These are phyloP conservation scores for Macaria liturata DNA, from an alignment of 2,888 invertebrate species.

Conservation along the genomic window DNA sequence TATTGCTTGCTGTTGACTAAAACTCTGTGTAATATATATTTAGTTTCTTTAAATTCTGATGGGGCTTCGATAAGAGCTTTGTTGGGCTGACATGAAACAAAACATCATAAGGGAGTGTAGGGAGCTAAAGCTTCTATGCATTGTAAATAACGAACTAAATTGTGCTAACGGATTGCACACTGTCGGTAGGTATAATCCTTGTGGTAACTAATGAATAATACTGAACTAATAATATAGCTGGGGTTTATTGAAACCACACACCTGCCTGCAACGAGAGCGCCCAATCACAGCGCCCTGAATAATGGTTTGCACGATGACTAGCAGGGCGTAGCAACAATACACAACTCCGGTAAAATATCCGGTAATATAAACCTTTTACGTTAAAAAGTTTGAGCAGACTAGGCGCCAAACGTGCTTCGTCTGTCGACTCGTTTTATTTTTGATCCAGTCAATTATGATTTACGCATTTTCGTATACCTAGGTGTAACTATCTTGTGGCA, in stretches of 20 bases:
- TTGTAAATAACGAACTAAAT: constrained; percentile 19
- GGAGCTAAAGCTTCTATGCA: constrained; percentile 11
- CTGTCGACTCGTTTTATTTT: constrained; percentile 14
- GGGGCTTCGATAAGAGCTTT: constrained; percentile 5
- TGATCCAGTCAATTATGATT: constrained; percentile 16
- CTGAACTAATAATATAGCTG: constrained; percentile 12
- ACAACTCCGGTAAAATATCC: constrained; percentile 14
- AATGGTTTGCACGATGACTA: constrained; percentile 16
- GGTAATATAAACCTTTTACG: constrained; percentile 15
- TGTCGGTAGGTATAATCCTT: constrained; percentile 13
- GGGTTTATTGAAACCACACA: constrained; percentile 45
- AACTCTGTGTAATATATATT: constrained; percentile 32
- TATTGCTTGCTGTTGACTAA: constrained; percentile 56
- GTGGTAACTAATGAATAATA: constrained; percentile 6
- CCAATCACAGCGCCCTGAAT: too few relatives aligned
- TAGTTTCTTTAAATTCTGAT: background rate
- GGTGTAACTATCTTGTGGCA: background rate
- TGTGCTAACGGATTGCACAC: constrained; percentile 43
- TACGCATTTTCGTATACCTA: constrained; percentile 11
- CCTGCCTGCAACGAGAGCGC: constrained; percentile 14
- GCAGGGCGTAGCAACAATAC: constrained; percentile 15
- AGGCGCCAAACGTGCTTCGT: constrained; percentile 10
- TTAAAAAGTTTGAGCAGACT: constrained; percentile 12
- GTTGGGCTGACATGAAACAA: background rate
- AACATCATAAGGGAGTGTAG: background rate